Conservation (phyloP, 1,140 invertebrate genomes). For the Euschistus heros region DNA sequence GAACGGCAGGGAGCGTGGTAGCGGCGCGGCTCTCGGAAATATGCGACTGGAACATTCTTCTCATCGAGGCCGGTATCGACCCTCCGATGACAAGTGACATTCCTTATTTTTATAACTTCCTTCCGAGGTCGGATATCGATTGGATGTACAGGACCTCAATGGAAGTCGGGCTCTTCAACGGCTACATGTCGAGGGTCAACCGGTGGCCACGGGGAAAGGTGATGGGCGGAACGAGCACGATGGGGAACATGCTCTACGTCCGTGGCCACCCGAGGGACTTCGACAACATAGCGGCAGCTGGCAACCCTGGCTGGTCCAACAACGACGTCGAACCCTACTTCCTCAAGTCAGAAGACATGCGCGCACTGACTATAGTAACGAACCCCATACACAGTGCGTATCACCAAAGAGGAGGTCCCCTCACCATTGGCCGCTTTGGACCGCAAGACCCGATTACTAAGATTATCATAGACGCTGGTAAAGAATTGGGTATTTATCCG, state of each 20-base stretch:
- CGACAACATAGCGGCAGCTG: conserved; percentile 51
- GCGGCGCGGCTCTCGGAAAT: conserved; percentile 46
- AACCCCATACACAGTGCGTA: conserved; percentile 38
- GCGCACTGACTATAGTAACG: conserved; percentile 33
- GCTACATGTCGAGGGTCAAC: conserved; percentile 48
- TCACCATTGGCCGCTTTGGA: conserved; percentile 43
- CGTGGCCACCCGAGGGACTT: conserved; percentile 52
- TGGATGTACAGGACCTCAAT: conserved; percentile 53
- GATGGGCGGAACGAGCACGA: conserved; percentile 66
- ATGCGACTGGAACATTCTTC: conserved; percentile 37
- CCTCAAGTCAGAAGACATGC: conserved; percentile 43
- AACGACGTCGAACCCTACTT: conserved; percentile 49
- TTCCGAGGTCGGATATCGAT: conserved; percentile 44
- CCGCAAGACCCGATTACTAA: conserved; percentile 29
- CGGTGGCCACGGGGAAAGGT: conserved; percentile 57
- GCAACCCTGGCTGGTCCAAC: conserved; percentile 53
- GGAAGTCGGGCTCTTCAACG: conserved; percentile 41
- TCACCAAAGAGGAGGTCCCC: conserved; percentile 41
- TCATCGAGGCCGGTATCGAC: conserved; percentile 52
- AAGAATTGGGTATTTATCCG: conserved; percentile 3
- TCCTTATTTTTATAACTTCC: conserved; percentile 47
- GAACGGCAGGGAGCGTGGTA: conserved; percentile 37
- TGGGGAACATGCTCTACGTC: conserved; percentile 59
- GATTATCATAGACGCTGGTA: conserved; percentile 40
- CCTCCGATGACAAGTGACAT: conserved; percentile 57